A percentile compares a stretch with the other conserved stretches of the same genome.
phyloP scores from a whole-genome alignment of 1,140 invertebrate genomes.

The Apis dorsata region DNA sequence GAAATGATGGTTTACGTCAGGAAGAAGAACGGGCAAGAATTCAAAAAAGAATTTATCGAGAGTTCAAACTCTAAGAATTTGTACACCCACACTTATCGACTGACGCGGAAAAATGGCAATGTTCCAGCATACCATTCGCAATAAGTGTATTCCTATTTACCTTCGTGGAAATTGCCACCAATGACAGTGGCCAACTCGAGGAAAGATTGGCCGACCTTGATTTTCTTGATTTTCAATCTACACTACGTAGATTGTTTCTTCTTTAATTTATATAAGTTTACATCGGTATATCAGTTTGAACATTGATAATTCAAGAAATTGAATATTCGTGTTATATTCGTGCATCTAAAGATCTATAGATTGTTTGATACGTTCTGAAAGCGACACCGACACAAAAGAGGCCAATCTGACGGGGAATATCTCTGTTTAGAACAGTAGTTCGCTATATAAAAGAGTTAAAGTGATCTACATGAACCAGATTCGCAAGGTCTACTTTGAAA shows the following conservation, averaged over 20 bases:
- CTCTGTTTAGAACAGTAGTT: neutral
- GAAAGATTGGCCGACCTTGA: slow-evolving; percentile 17
- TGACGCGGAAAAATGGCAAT: slow-evolving; percentile 31
- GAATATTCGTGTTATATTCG: neutral
- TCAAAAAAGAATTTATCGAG: neutral
- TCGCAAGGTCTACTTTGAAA: neutral
- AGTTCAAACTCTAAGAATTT: slow-evolving; percentile 34
- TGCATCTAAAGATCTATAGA: neutral
- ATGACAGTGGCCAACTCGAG: slow-evolving; percentile 21
- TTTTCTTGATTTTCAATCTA: neutral
- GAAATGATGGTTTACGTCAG: neutral
- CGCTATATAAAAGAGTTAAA: neutral
- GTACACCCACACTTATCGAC: neutral
- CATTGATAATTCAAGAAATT: neutral
- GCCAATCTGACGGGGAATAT: too few relatives aligned
- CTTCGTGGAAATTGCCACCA: neutral
- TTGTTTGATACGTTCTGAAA: neutral
- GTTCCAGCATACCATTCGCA: slow-evolving; percentile 2
- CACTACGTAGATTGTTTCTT: too few relatives aligned
- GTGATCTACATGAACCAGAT: slow-evolving; percentile 1
- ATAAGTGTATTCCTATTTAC: slow-evolving; percentile 28
- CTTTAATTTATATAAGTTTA: neutral
- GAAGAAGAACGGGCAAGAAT: slow-evolving; percentile 10
- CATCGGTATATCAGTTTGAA: neutral
- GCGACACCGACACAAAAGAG: neutral